Percentiles rank a stretch among this genome's conserved stretches.
Evolutionary conservation across 2,113 vertebrate species (phyloP).

Genomic region (Daphoenositta chrysoptera): DNA sequence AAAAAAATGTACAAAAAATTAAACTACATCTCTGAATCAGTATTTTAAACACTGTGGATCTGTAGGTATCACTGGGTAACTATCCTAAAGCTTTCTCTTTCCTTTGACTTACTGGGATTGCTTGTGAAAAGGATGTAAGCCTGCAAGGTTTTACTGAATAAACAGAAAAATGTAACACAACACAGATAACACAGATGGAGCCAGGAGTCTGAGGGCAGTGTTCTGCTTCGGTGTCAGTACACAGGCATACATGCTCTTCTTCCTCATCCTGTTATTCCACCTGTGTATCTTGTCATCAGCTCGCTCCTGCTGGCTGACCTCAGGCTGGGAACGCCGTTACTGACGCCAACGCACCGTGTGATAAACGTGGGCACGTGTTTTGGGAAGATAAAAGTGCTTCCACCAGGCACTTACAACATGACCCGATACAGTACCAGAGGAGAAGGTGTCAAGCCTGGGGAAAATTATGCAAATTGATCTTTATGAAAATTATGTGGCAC

Average conservation of each 20-base stretch:
- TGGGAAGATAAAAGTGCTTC: neutral
- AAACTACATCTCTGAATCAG: neutral
- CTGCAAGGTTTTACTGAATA: neutral
- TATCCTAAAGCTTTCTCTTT: neutral
- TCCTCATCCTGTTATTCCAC: neutral
- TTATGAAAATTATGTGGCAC: neutral
- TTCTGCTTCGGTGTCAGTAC: neutral
- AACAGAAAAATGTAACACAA: neutral
- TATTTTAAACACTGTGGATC: neutral
- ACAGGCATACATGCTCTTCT: neutral
- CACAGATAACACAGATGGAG: neutral
- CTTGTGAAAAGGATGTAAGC: neutral
- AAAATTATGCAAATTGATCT: neutral
- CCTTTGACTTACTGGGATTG: neutral
- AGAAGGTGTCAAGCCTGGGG: neutral
- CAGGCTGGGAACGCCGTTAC: neutral
- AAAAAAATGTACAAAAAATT: neutral
- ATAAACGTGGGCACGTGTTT: accelerated
- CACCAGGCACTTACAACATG: neutral
- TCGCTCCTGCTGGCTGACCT: neutral
- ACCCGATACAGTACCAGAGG: neutral
- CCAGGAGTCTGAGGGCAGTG: neutral
- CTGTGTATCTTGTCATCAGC: neutral
- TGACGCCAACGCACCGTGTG: accelerated
- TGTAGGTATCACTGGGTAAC: neutral